Base-by-base conservation (phyloP, 2,888 invertebrate genomes). In the Drosophila hamatofila region DNA sequence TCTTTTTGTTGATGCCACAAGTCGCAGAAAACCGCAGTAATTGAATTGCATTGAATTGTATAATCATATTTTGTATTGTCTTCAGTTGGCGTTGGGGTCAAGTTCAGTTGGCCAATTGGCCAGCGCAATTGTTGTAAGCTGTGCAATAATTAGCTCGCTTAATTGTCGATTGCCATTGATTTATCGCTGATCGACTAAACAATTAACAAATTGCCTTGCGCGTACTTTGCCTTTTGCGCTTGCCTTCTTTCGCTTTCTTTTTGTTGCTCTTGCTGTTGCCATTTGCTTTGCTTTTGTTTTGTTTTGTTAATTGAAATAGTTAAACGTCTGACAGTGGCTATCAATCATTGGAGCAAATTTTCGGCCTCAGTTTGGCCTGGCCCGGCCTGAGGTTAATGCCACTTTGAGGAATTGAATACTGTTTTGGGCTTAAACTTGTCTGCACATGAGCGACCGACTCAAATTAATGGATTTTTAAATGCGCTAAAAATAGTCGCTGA, bases 91-190 rank as follows among this genome's bases (percentile, higher is more conserved):
- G 69, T 61, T 63, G 72, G 87, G 89, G 87, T 84, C 84, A 84
- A 84, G 84, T 84, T 84, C 89, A 84, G 76, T 76, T 86, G 69
- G 69, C 74, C 84, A 81, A 80, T 76, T 86, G 69, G 73, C 69
- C 81, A 81, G 67, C 48, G 62, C 64, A 64, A 80, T 81, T 83
- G 87, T 72, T 84, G 83, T 83, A 88, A 88, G 61, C 75, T 42
- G 52, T 67, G 60, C 52, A 73, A 73, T 68, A 88, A 85, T 85
- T 88, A 85, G 70, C 70, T 49, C 68, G 64, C 52, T 70, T 88
- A 88, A 84, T 88, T 84, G 72, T 49, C 60, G 82, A 75, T 77
- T 86, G 86, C 86, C 88, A 89, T 89, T 88, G 90, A 78, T 83
- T 89, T 88, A 75, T 83, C 65, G 60, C 78, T 72, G 85, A 81